Evolutionary conservation across 2,797 vertebrate species (phyloP), one percentile per base, ranked within the genome.

Genomic region (Aldrovandia affinis): DNA sequence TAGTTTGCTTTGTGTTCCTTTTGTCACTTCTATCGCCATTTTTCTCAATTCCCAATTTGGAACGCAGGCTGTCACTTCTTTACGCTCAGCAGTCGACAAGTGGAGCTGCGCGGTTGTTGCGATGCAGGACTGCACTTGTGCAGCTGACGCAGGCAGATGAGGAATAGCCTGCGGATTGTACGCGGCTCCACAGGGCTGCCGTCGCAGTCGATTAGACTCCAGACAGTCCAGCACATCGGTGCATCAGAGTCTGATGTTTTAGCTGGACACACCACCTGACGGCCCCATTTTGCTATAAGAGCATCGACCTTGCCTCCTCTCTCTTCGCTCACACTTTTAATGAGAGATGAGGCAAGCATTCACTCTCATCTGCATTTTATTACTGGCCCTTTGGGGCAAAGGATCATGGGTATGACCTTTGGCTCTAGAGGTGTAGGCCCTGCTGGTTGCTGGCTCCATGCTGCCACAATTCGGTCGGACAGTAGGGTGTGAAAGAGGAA

Each of bases 381-480:
- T 42, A 78, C 50, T 2, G 52, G 7, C 68, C 44, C 15, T 50
- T 50, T 84, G 30, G n/a, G 28, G 14, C 44, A 61, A 63, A 25
- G 8, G 10, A 33, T 81, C 28, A 68, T 81, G 55, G 25, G 61
- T 63, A 36, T 81, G 25, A 50, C 57, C 65, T 79, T 83, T 30
- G 50, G 42, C 25, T 30, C 36, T 42, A 42, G 33, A 65, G 8
- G 14, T 15, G 20, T 20, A 57, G 20, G 55, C 55, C 55, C 55
- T 20, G 14, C 55, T 57, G 55, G 55, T 50, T 52, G 15, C 55
- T 57, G 55, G 55, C 14, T 20, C 18, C 15, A 15, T 20, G 55
- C 55, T 57, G 2, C 0, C 6, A 28, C 25, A 63, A 5, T 3
- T 7, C 25, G 3, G 59, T 63, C 59, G 4, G 4, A 57, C 55